Base-by-base conservation (phyloP, 1,140 invertebrate genomes). In the Dinoponera quadriceps region DNA sequence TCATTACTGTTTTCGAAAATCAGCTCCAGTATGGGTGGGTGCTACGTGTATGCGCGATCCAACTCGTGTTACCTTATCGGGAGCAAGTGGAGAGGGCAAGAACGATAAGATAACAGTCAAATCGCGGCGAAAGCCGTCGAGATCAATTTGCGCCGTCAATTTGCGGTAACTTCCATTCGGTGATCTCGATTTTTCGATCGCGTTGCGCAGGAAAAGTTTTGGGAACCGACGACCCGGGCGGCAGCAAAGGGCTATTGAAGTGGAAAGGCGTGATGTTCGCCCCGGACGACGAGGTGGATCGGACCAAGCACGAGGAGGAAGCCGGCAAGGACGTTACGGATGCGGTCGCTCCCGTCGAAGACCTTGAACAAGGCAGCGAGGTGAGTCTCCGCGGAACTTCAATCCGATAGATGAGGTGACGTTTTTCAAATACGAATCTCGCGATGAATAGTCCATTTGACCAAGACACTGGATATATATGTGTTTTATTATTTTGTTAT, bases 191-290 rank as follows among this genome's bases (percentile, higher is more conserved):
- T 82, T 77, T 83, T 44, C n/a, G 66, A 9, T 71, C 2, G 20
- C 25, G 25, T 33, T 38, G n/a, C 38, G 1, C 54, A 93, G 94
- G 90, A 29, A 94, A 91, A 90, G 83, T 92, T 57, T 81, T 92
- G 80, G 91, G 89, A 59, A 88, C 81, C 14, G 91, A 94, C n/a
- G 92, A 94, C 87, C 94, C 92, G 5, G 93, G 57, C 25, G 94
- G 94, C 51, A 94, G 93, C 71, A 94, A 95, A 83, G 95, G 95
- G 7, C 90, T 96, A 27, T 84, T 96, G 7, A 97, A 97, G 94
- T 97, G 97, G 97, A 97, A 97, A 92, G 97, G 96, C 66, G 96
- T 97, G 14, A 96, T 96, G 90, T 95, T 97, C 88, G 96, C 96
- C 11, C 96, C 96, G 7, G 95, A 96, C 86, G 96, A 96, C 71